A percentile compares a stretch with the other conserved stretches of the same genome.
These are phyloP conservation scores for Hydrolagus colliei DNA, from an alignment of 2,797 vertebrate species.

Conservation along the genomic window DNA sequence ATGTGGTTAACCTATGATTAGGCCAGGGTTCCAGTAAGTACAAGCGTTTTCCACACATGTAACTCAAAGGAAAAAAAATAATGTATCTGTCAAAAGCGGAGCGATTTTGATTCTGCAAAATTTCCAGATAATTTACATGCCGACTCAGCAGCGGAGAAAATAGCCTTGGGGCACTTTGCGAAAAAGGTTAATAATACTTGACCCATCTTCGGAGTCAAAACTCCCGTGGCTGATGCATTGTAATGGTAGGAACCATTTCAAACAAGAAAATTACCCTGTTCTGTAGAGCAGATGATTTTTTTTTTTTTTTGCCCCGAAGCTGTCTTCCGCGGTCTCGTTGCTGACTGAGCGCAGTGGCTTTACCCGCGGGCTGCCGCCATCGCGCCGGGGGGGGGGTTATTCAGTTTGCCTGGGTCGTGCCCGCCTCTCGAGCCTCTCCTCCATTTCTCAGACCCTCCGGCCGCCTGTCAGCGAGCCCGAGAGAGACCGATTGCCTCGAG, in stretches of 20 bases:
- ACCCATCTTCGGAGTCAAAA: slow-evolving; percentile 31
- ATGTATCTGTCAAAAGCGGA: slow-evolving; percentile 25
- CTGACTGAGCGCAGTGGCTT: slow-evolving; percentile 29
- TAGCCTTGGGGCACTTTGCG: slow-evolving; percentile 1
- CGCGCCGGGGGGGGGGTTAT: slow-evolving; percentile 26
- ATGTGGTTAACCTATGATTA: slow-evolving; percentile 31
- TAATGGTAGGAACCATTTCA: slow-evolving; percentile 31
- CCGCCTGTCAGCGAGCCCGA: slow-evolving; percentile 23
- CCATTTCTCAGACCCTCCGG: slow-evolving; percentile 24
- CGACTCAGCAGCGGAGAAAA: slow-evolving; percentile 11
- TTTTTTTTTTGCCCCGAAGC: slow-evolving; percentile 21
- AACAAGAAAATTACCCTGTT: slow-evolving; percentile 31
- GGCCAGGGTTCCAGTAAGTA: slow-evolving; percentile 20
- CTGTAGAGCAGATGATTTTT: slow-evolving; percentile 31
- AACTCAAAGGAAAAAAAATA: neutral
- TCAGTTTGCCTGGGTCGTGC: slow-evolving; percentile 22
- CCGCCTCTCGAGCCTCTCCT: neutral
- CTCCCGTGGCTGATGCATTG: slow-evolving; percentile 28
- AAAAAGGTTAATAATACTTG: slow-evolving; percentile 32
- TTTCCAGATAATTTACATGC: slow-evolving; percentile 31
- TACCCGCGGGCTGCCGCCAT: slow-evolving; percentile 8
- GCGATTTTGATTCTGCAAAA: slow-evolving; percentile 25
- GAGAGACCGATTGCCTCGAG: slow-evolving; percentile 29
- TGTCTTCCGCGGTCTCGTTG: slow-evolving; percentile 4
- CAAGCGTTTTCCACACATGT: slow-evolving; percentile 21